Conservation (phyloP, 1,140 invertebrate species). For the Asbolus verrucosus region DNA sequence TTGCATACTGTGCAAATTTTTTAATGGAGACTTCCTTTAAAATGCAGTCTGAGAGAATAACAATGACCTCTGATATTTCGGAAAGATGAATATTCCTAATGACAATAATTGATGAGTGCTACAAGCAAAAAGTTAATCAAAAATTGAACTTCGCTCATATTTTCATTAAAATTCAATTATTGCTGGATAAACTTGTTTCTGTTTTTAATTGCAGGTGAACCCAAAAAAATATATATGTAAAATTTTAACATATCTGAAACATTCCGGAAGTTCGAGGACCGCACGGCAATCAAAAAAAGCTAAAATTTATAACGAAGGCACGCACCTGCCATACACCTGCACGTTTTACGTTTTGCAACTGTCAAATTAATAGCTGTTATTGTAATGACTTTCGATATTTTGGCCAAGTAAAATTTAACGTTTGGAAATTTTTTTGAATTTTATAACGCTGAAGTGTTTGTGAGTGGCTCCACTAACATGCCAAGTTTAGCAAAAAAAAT, state of each 20-base stretch:
- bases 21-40: neutral
- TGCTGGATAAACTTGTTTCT: too few species aligned
- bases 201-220: constrained; percentile 24
- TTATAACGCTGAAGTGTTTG: too few species aligned
- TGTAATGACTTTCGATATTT: constrained; percentile 1
- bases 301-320: constrained; percentile 34
- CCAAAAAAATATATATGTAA: constrained; percentile 25
- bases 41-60: neutral
- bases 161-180: too few species aligned
- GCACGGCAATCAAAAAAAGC: neutral
- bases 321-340: constrained; percentile 35
- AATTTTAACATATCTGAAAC: constrained; percentile 26
- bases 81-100: too few species aligned
- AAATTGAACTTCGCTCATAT: too few species aligned
- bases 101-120: too few species aligned
- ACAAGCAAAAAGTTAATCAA: too few species aligned
- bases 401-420: neutral
- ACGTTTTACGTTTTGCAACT: constrained; percentile 33
- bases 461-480: too few species aligned
- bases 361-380: constrained; percentile 36
- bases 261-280: constrained; percentile 36
- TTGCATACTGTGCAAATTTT: neutral
- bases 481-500: too few species aligned
- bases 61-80: too few species aligned
- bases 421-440: neutral